Conservation (phyloP, 2,113 vertebrate genomes). For the Ammodytes marinus region DNA sequence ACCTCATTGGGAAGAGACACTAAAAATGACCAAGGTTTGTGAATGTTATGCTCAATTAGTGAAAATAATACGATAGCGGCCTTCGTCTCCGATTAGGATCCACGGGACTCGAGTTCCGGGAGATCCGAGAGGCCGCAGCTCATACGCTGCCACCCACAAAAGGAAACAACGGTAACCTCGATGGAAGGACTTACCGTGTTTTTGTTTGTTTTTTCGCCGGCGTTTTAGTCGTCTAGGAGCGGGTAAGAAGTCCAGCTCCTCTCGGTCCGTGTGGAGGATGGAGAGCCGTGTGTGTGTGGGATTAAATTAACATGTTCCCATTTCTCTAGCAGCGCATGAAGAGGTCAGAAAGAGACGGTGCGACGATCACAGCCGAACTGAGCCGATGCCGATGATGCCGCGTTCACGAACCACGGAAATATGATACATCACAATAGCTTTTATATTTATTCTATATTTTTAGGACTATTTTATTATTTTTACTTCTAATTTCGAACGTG, state of each 20-base stretch:
- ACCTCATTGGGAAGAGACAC: background rate
- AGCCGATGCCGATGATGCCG: slow-evolving; percentile 61
- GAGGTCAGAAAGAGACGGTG: slow-evolving; percentile 73
- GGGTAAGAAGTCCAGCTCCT: fast-evolving
- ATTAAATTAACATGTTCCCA: slow-evolving; percentile 69
- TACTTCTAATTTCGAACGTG: no score
- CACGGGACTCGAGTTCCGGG: slow-evolving; percentile 80
- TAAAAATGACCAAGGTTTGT: fast-evolving
- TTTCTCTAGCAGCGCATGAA: slow-evolving; percentile 35
- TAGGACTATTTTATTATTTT: no score
- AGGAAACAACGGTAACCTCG: slow-evolving; percentile 49
- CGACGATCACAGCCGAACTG: slow-evolving; percentile 64
- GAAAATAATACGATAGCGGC: slow-evolving; percentile 36
- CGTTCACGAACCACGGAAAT: slow-evolving; percentile 59
- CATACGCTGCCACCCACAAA: slow-evolving; percentile 30
- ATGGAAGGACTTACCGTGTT: no score
- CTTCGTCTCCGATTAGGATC: slow-evolving; percentile 28
- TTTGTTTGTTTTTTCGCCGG: slow-evolving; percentile 44
- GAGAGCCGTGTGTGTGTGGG: background rate
- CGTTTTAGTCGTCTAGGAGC: background rate
- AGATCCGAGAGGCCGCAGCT: slow-evolving; percentile 78
- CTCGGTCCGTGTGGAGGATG: slow-evolving; percentile 2
- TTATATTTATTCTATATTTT: no score
- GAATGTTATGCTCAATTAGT: fast-evolving
- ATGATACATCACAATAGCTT: background rate